These are phyloP conservation scores for Chorisops tibialis DNA, from an alignment of 2,888 invertebrate genomes.

Conservation along the genomic window DNA sequence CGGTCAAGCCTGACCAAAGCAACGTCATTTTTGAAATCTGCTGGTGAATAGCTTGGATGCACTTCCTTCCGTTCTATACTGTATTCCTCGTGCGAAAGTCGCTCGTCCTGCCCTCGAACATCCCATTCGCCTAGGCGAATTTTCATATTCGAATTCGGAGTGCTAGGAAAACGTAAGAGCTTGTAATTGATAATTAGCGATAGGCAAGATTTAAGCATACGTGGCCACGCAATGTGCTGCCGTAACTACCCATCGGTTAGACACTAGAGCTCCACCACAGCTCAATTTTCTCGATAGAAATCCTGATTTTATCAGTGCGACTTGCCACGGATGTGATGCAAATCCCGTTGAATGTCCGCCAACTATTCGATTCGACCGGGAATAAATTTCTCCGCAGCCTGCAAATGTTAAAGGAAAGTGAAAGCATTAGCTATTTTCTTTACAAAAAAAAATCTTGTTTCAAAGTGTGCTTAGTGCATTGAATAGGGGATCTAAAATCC, in stretches of 20 bases:
- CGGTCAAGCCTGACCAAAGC: conserved; percentile 77
- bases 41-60: conserved; percentile 84
- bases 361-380: conserved; percentile 84
- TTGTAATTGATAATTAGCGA: neutral
- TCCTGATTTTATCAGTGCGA: conserved; percentile 86
- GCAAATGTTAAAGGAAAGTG: conserved; percentile 44
- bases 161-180: conserved; percentile 55
- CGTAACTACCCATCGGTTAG: conserved; percentile 87
- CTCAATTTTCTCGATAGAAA: conserved; percentile 86
- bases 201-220: conserved; percentile 57
- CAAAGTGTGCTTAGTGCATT: neutral
- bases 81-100: conserved; percentile 81
- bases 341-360: conserved; percentile 88
- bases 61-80: conserved; percentile 87
- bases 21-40: conserved; percentile 88
- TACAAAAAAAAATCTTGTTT: neutral
- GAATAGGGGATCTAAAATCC: neutral
- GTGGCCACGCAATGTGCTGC: conserved; percentile 91
- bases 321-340: conserved; percentile 93
- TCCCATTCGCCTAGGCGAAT: conserved; percentile 93
- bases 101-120: conserved; percentile 78
- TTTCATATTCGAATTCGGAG: conserved; percentile 81
- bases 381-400: conserved; percentile 89
- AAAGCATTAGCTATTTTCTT: conserved; percentile 22
- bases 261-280: conserved; percentile 86